Percentiles rank a stretch among this genome's conserved stretches.
Conservation (phyloP, 2,888 invertebrate genomes). For the Thera britannica region DNA sequence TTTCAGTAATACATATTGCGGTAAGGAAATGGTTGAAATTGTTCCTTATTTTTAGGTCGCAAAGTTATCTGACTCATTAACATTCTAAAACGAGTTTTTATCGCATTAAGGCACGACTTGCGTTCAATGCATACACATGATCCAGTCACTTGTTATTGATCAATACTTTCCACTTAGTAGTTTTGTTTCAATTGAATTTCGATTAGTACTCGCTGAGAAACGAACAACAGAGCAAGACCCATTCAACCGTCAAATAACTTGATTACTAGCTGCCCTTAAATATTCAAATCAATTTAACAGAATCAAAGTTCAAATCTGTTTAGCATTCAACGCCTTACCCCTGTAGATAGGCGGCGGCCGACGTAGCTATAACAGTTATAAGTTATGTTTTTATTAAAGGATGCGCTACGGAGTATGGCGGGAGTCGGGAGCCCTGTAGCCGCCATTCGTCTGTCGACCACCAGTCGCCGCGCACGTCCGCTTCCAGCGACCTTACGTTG, state of each 20-base stretch:
- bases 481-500: constrained; percentile 18
- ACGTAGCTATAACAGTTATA: constrained; percentile 32
- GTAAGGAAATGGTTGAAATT: background rate
- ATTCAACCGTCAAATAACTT: constrained; percentile 23
- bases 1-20: no score
- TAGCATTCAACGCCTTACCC: constrained; percentile 20
- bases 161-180: background rate
- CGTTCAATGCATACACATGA: constrained; percentile 2
- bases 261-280: constrained; percentile 18
- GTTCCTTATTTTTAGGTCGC: background rate
- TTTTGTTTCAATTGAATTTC: constrained; percentile 4
- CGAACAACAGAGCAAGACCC: constrained; percentile 4
- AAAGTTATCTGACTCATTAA: constrained; percentile 13
- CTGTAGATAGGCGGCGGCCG: constrained; percentile 20
- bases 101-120: constrained; percentile 13
- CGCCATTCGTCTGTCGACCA: constrained; percentile 57
- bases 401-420: constrained; percentile 35
- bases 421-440: constrained; percentile 34
- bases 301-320: constrained; percentile 31
- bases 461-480: constrained; percentile 51
- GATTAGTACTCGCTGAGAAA: background rate
- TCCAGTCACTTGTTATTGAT: constrained; percentile 18
- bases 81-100: constrained; percentile 15
- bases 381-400: constrained; percentile 42
- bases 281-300: constrained; percentile 27